Evolutionary conservation across 2,888 invertebrate species (phyloP).

Genomic region (Aleiodes alternator): DNA sequence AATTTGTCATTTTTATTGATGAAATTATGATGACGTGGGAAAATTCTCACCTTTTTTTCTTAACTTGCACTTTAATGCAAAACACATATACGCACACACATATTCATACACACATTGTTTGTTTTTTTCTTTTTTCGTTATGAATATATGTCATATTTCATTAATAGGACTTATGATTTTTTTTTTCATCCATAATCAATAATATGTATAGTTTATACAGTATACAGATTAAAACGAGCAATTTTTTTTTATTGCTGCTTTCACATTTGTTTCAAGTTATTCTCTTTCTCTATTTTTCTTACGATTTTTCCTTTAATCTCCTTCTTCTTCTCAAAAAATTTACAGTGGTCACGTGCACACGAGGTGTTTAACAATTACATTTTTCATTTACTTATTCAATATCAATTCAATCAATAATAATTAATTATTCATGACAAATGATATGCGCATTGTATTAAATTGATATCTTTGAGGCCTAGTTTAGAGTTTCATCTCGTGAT

Average conservation of each 20-base stretch:
- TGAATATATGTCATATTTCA: constrained; percentile 59
- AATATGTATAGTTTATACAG: constrained; percentile 40
- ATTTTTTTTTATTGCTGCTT: constrained; percentile 8
- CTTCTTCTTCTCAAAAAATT: constrained; percentile 20
- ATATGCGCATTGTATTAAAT: constrained; percentile 27
- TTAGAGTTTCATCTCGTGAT: constrained; percentile 33
- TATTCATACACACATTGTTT: constrained; percentile 52
- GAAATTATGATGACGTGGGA: constrained; percentile 31
- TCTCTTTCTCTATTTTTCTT: not conserved
- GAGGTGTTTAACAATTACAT: constrained; percentile 28
- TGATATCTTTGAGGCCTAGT: constrained; percentile 30
- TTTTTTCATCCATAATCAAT: constrained; percentile 60
- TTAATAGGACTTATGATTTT: constrained; percentile 41
- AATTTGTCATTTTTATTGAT: constrained; percentile 35
- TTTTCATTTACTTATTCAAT: constrained; percentile 13
- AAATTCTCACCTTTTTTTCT: constrained; percentile 26
- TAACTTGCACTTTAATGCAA: constrained; percentile 21
- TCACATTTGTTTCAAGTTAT: constrained; percentile 7
- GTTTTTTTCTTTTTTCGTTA: constrained; percentile 47
- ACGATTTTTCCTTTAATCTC: too few species aligned
- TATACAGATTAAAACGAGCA: constrained; percentile 40
- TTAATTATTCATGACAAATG: constrained; percentile 31
- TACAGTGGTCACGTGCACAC: constrained; percentile 35
- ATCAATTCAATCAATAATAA: constrained; percentile 8
- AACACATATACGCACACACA: constrained; percentile 34